These are phyloP conservation scores for Drosophila lini DNA, from an alignment of 1,140 invertebrate species.

Conservation along the genomic window DNA sequence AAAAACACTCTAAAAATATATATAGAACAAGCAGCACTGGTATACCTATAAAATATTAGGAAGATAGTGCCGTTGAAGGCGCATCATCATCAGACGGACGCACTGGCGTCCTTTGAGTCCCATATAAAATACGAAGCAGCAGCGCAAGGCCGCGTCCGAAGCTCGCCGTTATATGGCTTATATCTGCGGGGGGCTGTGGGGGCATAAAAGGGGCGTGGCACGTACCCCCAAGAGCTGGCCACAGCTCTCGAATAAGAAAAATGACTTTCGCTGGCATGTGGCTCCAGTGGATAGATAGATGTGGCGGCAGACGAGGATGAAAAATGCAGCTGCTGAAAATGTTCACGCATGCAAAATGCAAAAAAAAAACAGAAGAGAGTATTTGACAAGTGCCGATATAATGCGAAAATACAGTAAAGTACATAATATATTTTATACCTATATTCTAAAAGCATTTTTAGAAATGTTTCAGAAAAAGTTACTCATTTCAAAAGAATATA, in stretches of 20 bases:
- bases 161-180: conserved; percentile 12
- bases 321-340: conserved; percentile 44
- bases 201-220: conserved; percentile 3
- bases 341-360: conserved; percentile 46
- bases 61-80: not conserved
- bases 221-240: conserved; percentile 27
- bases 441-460: not conserved
- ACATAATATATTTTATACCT: not conserved
- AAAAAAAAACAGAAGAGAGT: conserved; percentile 9
- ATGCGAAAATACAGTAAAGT: conserved; percentile 7
- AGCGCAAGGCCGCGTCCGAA: conserved; percentile 9
- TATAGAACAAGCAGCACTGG: too few relatives aligned
- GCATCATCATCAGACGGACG: conserved; percentile 21
- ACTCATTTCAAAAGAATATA: too few relatives aligned
- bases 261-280: conserved; percentile 52
- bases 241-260: conserved; percentile 59
- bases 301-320: conserved; percentile 26
- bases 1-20: not conserved
- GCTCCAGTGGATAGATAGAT: conserved; percentile 23
- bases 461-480: not conserved
- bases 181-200: not conserved
- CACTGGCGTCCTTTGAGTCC: conserved; percentile 19
- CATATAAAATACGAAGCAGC: conserved; percentile 32
- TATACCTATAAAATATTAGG: too few relatives aligned
- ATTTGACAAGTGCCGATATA: conserved; percentile 35